Conservation (phyloP, 2,888 invertebrate genomes). For the Arenicola marina region DNA sequence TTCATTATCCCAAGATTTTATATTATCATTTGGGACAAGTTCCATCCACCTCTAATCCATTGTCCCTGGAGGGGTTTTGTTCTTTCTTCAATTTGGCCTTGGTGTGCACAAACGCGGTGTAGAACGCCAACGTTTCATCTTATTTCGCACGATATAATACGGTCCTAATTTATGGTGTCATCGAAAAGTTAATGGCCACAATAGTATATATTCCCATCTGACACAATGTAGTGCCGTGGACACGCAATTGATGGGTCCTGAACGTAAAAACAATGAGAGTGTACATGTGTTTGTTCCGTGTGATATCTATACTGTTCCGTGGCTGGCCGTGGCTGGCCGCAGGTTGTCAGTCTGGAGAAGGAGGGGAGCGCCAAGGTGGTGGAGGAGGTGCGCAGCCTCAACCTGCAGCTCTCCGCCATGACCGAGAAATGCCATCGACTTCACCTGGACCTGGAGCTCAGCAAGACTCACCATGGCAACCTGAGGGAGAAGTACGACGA, state of each 20-base stretch:
- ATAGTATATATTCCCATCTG: background rate
- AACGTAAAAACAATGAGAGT: background rate
- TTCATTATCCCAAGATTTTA: too few species aligned
- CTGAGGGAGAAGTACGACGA: conserved; percentile 39
- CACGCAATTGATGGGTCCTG: background rate
- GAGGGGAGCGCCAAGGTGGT: conserved; percentile 44
- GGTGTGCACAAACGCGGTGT: too few species aligned
- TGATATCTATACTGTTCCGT: background rate
- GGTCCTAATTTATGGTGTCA: too few species aligned
- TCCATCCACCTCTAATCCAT: too few species aligned
- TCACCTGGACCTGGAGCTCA: conserved; percentile 40
- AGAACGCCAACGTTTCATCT: too few species aligned
- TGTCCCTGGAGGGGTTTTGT: too few species aligned
- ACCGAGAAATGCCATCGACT: conserved; percentile 46
- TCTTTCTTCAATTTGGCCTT: too few species aligned
- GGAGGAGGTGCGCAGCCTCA: conserved; percentile 44
- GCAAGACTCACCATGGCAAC: conserved; percentile 20
- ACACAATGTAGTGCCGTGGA: background rate
- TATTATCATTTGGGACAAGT: too few species aligned
- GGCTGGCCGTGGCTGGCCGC: too few species aligned
- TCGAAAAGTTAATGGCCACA: too few species aligned
- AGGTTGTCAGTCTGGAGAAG: conserved; percentile 36
- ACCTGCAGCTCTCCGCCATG: conserved; percentile 43
- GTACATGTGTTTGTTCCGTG: background rate
- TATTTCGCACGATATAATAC: too few species aligned